These are phyloP conservation scores for Drosophila fulvimacula DNA, from an alignment of 2,888 invertebrate species.

Conservation along the genomic window DNA sequence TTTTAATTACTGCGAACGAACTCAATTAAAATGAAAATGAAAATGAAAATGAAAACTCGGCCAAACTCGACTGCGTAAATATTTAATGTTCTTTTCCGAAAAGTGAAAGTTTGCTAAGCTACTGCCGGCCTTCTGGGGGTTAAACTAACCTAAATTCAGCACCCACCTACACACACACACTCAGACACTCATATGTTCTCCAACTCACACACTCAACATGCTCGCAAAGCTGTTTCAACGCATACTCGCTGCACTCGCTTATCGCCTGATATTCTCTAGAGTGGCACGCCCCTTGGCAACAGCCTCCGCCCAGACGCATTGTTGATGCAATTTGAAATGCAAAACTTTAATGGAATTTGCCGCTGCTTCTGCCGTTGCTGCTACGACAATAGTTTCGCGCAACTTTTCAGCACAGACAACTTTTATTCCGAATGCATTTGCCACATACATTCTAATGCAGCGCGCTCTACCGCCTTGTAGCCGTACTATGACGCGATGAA, in stretches of 20 bases:
- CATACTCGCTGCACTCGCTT: constrained; percentile 21
- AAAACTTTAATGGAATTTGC: constrained; percentile 74
- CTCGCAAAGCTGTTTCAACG: constrained; percentile 4
- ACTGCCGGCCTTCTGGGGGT: constrained; percentile 29
- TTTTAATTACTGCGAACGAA: background rate
- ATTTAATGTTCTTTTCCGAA: background rate
- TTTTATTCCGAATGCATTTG: constrained; percentile 51
- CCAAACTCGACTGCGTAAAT: background rate
- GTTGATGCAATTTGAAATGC: constrained; percentile 68
- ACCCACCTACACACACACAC: background rate
- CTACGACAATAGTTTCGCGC: constrained; percentile 55
- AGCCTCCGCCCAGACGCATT: constrained; percentile 12
- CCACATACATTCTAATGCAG: constrained; percentile 18
- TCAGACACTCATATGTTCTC: background rate
- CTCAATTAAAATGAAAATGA: background rate
- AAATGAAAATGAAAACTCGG: background rate
- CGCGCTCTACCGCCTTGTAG: constrained; percentile 15
- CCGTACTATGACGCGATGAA: constrained; percentile 1
- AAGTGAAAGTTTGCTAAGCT: constrained; percentile 1
- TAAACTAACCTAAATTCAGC: constrained; percentile 46
- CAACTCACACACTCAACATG: constrained; percentile 6
- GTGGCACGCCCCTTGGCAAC: constrained; percentile 10
- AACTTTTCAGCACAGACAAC: constrained; percentile 54
- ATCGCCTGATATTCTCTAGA: constrained; percentile 31
- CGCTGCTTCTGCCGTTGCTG: constrained; percentile 19